phyloP scores from a whole-genome alignment of 2,888 invertebrate genomes.

The Lepidocyrtoides sp. region DNA sequence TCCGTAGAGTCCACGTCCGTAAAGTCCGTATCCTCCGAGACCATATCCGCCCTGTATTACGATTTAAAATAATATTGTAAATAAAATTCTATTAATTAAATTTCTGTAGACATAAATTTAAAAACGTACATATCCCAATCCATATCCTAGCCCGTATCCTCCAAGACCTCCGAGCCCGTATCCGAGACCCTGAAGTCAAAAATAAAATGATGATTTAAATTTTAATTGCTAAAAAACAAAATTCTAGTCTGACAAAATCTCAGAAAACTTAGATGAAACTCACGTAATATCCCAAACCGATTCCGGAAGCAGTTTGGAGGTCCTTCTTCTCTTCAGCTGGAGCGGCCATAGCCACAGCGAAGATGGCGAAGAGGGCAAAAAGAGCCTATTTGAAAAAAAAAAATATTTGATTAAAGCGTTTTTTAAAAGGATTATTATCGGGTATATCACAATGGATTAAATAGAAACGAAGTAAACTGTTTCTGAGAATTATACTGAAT shows the following conservation, averaged over 20 bases:
- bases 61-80: no score
- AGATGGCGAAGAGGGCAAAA: conserved; percentile 80
- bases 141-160: conserved; percentile 47
- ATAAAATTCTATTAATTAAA: background rate
- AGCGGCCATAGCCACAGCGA: conserved; percentile 81
- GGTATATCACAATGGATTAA: no score
- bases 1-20: conserved; percentile 68
- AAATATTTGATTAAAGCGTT: background rate
- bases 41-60: conserved; percentile 38
- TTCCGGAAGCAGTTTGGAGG: conserved; percentile 80
- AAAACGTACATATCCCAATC: no score
- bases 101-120: background rate
- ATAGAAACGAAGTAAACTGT: background rate
- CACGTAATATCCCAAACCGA: conserved; percentile 73
- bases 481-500: conserved; percentile 2
- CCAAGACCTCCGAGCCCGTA: conserved; percentile 29
- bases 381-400: conserved; percentile 69
- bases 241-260: background rate
- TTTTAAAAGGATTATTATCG: no score
- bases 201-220: no score
- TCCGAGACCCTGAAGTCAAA: conserved; percentile 34
- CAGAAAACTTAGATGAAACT: background rate
- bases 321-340: conserved; percentile 81
- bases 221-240: background rate
- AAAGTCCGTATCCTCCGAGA: conserved; percentile 49